These are phyloP conservation scores for Catharus fuscescens DNA, from an alignment of 2,113 vertebrate species.

Conservation along the genomic window DNA sequence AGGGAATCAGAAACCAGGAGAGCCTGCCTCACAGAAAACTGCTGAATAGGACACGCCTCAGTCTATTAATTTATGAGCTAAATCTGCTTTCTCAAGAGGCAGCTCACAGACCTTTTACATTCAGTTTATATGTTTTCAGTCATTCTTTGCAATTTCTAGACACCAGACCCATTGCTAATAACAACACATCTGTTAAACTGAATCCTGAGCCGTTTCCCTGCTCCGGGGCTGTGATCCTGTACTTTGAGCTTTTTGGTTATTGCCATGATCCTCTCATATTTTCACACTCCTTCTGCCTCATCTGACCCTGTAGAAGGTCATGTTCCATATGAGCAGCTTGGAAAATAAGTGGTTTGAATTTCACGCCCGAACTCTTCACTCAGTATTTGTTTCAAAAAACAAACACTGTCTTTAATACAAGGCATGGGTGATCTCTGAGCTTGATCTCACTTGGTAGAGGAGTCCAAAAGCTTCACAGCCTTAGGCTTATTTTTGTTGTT, in stretches of 20 bases:
- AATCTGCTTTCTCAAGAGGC: background rate
- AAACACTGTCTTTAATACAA: background rate
- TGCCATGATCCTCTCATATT: background rate
- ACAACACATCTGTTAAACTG: background rate
- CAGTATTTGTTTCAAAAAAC: background rate
- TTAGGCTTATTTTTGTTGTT: background rate
- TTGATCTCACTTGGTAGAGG: background rate
- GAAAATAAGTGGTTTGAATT: background rate
- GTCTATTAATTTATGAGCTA: background rate
- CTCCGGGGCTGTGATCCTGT: background rate
- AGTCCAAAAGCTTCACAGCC: background rate
- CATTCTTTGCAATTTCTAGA: background rate
- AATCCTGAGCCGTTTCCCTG: background rate
- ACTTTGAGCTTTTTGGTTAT: background rate
- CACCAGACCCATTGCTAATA: background rate
- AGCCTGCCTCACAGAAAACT: accelerated
- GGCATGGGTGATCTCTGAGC: background rate
- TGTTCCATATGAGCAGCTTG: background rate
- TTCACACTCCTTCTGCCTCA: background rate
- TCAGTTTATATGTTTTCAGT: background rate
- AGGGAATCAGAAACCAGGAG: background rate
- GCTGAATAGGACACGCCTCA: background rate
- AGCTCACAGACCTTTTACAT: background rate
- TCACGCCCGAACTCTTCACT: background rate
- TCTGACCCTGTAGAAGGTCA: background rate